Base-by-base conservation (phyloP, 2,888 invertebrate genomes). In the Eilema caniola region DNA sequence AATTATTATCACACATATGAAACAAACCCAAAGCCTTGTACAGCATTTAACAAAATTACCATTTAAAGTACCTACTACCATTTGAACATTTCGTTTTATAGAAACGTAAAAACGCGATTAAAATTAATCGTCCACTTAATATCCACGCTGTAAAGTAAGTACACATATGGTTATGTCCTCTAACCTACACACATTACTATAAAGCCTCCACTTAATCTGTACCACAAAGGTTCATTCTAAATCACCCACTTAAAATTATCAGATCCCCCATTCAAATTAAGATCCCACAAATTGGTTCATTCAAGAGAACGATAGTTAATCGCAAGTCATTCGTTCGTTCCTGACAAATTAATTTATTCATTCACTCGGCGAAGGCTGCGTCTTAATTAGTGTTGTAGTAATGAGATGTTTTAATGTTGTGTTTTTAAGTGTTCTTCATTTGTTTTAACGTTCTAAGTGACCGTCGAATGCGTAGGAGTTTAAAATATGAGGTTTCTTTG, bases 261-360 rank as follows among this genome's bases (percentile, higher is more conserved):
- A 70, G 82, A 83, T 81, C 14, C n/a, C 28, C 69, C 76, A 78
- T 82, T 82, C 75, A 82, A 83, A 83, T 79, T 78, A 81, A 65
- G 63, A 66, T 59, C 61, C 23, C 67, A 84, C 85, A 83, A 84
- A 85, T 85, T 85, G 83, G 78, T 81, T 79, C 84, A 85, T 83
- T 84, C 83, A 84, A 80, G 80, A 70, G 82, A 76, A 76, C 74
- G 73, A 23, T 57, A 65, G 41, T 72, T 83, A 82, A 80, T 79
- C 74, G 76, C 70, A 67, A 73, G 62, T 65, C 84, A 80, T 83
- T 83, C 82, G 75, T 83, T 82, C 82, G 23, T 70, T 81, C 78
- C 72, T 75, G 82, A 82, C 82, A 83, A 83, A 83, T 83, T 83
- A 81, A 83, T 83, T 81, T 77, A 70, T 81, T 79, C 81, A 72